A percentile compares a stretch with the other conserved stretches of the same genome.
phyloP scores from a whole-genome alignment of 2,113 vertebrate genomes.

The Centropus unirufus region DNA sequence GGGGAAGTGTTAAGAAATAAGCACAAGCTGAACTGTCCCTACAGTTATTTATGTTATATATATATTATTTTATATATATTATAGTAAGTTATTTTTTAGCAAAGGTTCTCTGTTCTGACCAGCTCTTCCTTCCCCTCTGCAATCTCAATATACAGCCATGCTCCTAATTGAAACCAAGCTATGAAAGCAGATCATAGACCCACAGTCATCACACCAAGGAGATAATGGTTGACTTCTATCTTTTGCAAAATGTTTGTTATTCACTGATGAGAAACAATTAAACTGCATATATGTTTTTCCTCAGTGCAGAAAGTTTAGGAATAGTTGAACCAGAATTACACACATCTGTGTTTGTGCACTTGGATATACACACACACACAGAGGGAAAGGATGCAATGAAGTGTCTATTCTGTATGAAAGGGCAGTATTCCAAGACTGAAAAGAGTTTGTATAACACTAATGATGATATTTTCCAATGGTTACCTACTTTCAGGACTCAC shows the following conservation, averaged over 20 bases:
- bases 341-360: fast-evolving
- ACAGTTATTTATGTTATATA: no score
- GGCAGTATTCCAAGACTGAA: background rate
- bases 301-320: background rate
- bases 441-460: background rate
- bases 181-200: background rate
- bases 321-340: background rate
- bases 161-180: background rate
- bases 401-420: background rate
- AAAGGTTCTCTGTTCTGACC: background rate
- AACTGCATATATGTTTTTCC: background rate
- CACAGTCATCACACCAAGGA: background rate
- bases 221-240: background rate
- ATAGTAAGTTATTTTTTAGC: background rate
- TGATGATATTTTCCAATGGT: background rate
- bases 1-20: background rate
- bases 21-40: background rate
- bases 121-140: background rate
- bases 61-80: no score
- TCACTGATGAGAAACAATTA: background rate
- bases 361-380: no score
- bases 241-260: background rate
- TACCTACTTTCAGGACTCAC: background rate
- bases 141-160: background rate
- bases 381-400: background rate